Evolutionary conservation across 2,888 invertebrate genomes (phyloP), one percentile per base, ranked within the genome.

Genomic region (Incurvaria masculella): DNA sequence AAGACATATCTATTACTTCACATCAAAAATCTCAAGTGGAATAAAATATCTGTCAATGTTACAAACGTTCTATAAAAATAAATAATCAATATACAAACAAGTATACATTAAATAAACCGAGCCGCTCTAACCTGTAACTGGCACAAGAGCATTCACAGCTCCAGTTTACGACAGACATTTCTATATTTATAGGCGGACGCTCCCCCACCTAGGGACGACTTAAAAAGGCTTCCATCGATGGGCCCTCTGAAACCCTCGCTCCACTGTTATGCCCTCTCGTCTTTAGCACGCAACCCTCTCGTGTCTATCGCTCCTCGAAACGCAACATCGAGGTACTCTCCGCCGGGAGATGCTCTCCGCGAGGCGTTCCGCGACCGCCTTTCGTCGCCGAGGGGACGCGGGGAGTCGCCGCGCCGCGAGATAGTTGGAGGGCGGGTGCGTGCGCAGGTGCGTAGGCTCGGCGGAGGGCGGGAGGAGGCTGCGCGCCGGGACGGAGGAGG

Each of bases 391-490:
- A 33, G 8, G 3, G 33, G 4, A 33, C 11, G 33, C 14, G 8
- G 11, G 33, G 14, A 33, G 14, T 8, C 8, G 33, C 14, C 10
- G 23, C 10, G 33, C 14, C 33, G 14, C 33, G 33, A 33, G 33
- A 11, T 59, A 54, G 53, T 58, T 58, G 61, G 61, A 61, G 60
- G 56, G 52, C 51, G 59, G 52, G 51, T 47, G 54, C 48, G 49
- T 53, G 59, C 63, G 68, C 66, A 67, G 70, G 69, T 69, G 75
- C 73, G 70, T 69, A 67, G 69, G 72, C 66, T 65, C 69, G 70
- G 71, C 66, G 70, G 69, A 67, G 65, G 61, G 61, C 51, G 45
- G 51, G 46, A 52, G 45, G 49, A 46, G 48, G 42, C 49, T 51
- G 52, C 54, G 51, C 49, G 51, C 44, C 47, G 48, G 49, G 52